A percentile compares a stretch with the other conserved stretches of the same genome.
Conservation (phyloP, 2,888 invertebrate genomes). For the Copidosoma aretas region DNA sequence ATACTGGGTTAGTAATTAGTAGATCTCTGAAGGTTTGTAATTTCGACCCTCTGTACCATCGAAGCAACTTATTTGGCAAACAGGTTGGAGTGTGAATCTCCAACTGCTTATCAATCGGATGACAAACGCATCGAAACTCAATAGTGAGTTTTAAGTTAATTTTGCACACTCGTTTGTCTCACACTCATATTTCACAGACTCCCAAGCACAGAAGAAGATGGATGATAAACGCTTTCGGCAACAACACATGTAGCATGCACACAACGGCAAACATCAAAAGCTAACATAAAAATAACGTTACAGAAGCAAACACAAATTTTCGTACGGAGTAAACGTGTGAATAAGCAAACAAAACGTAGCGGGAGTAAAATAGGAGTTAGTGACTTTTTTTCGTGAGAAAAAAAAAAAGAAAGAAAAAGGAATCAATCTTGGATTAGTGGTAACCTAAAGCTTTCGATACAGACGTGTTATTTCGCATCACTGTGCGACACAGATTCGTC, state of each 20-base stretch:
- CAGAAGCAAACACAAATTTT: conserved; percentile 43
- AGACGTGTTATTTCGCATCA: conserved; percentile 32
- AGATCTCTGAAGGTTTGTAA: not conserved
- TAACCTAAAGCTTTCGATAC: conserved; percentile 40
- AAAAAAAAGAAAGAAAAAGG: conserved; percentile 24
- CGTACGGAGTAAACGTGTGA: conserved; percentile 35
- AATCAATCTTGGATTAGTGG: conserved; percentile 37
- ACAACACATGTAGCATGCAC: conserved; percentile 47
- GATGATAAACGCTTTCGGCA: not conserved
- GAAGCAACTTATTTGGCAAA: conserved; percentile 34
- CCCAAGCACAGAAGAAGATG: not conserved
- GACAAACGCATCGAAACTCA: no score
- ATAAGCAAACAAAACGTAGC: conserved; percentile 38
- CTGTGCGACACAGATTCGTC: conserved; percentile 36
- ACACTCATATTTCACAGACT: conserved; percentile 4
- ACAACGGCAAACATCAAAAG: conserved; percentile 57
- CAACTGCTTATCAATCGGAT: no score
- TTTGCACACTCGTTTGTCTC: not conserved
- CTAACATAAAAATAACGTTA: conserved; percentile 44
- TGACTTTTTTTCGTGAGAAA: conserved; percentile 32
- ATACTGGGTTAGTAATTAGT: not conserved
- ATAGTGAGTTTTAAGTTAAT: no score
- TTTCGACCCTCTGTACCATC: conserved; percentile 23
- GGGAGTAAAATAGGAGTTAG: conserved; percentile 41
- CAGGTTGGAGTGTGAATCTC: no score